Evolutionary conservation across 2,113 vertebrate genomes (phyloP), one percentile per base, ranked within the genome.

Genomic region (Todiramphus chloris): DNA sequence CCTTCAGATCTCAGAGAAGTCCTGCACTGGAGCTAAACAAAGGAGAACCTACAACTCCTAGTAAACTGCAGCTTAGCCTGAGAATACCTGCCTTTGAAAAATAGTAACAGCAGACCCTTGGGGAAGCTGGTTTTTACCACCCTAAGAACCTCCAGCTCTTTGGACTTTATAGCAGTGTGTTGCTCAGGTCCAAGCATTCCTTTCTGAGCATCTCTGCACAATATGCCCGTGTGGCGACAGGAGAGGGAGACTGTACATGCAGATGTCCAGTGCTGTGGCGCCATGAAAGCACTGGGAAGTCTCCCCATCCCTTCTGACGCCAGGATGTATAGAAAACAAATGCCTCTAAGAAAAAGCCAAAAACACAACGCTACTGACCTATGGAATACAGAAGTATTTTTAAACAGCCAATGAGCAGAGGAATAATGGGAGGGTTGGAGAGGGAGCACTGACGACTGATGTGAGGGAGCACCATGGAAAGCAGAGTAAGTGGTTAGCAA

Each of bases 141-240:
- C 90, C 72, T 60, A 83, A 92, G 60, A 90, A 94, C 89, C 81
- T 86, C 33, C 1, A 43, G 95, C 73, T 92, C 95, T 27, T 12
- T 24, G 78, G 88, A 83, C 93, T 82, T 92, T 15, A 46, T 64
- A 66, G 21, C 78, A 92, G 90, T 83, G 90, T 64, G 44, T 66
- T 83, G 96, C 96, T 97, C 96, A 93, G 97, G 92, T 97, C 96
- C 95, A 97, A 68, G 96, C 97, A 97, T 94, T 96, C 97, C 93
- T 97, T 97, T 95, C 95, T 93, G 96, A 97, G 97, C 96, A 48
- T 98, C 98, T 98, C 97, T 98, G 98, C 98, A 98, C 97, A 97
- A 78, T 96, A 66, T 97, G 97, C 97, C 98, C 98, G 2, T 11
- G 46, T 95, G 97, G 96, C 92, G 24, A 74, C 79, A 97, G 95